Conservation (phyloP, 2,113 vertebrate genomes). For the Zosterops hypoxanthus region DNA sequence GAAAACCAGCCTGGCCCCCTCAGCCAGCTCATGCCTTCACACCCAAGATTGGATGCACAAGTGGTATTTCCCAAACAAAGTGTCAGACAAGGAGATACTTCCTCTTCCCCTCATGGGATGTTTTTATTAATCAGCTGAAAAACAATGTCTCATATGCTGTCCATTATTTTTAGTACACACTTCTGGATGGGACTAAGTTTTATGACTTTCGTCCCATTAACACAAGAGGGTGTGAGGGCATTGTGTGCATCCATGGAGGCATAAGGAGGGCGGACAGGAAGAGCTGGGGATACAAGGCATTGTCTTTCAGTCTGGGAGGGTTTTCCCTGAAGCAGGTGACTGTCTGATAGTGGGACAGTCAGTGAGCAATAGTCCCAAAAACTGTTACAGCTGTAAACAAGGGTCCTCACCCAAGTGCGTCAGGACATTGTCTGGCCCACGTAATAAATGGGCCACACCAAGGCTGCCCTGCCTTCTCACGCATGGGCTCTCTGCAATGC, state of each 20-base stretch:
- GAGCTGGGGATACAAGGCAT: neutral
- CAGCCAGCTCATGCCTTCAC: neutral
- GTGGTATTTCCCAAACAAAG: neutral
- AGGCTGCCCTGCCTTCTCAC: neutral
- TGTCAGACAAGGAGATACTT: neutral
- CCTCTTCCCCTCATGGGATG: neutral
- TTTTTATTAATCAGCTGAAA: neutral
- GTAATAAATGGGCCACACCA: rapidly evolving
- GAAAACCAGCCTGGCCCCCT: neutral
- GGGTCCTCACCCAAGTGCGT: neutral
- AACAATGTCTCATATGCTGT: neutral
- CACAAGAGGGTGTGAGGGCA: rapidly evolving
- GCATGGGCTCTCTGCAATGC: neutral
- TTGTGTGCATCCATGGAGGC: neutral
- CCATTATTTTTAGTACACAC: neutral
- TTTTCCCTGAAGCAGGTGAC: neutral
- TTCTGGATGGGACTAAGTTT: neutral
- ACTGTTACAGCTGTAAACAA: neutral
- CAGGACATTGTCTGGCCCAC: neutral
- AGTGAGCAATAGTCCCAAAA: neutral
- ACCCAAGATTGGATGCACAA: neutral
- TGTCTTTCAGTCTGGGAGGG: neutral
- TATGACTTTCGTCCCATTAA: neutral
- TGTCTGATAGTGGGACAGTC: neutral
- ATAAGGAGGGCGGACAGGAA: neutral